Evolutionary conservation across 2,888 invertebrate genomes (phyloP).

Genomic region (Timema cristinae): DNA sequence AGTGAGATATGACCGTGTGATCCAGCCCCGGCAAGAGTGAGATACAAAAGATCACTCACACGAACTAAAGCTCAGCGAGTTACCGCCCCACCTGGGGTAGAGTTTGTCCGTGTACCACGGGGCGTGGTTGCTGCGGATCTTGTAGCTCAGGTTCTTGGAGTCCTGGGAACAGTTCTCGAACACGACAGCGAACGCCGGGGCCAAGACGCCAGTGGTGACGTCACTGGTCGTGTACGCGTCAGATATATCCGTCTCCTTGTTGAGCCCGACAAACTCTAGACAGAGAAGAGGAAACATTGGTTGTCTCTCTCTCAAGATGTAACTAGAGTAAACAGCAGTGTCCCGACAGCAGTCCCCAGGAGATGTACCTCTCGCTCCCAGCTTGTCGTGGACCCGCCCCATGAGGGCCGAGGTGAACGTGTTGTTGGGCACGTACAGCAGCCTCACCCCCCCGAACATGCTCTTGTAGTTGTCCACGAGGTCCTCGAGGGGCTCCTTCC

Average conservation of each 20-base stretch:
- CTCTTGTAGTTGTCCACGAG: too few species aligned
- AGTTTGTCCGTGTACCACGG: background rate
- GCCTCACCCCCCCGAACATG: too few species aligned
- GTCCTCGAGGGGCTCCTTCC: too few species aligned
- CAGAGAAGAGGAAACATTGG: too few species aligned
- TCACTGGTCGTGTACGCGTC: background rate
- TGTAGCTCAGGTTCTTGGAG: background rate
- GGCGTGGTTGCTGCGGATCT: slow-evolving; percentile 8
- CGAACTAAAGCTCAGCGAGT: too few species aligned
- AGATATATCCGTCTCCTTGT: background rate
- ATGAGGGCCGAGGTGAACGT: background rate
- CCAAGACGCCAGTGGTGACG: too few species aligned
- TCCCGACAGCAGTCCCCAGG: too few species aligned
- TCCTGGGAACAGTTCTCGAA: background rate
- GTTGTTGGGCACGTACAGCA: too few species aligned
- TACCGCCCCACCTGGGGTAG: background rate
- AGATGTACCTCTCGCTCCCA: background rate
- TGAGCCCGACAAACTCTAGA: background rate
- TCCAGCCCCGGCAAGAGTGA: too few species aligned
- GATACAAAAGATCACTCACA: too few species aligned
- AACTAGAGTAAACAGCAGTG: background rate
- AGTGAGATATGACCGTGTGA: too few species aligned
- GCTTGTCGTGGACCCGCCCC: background rate
- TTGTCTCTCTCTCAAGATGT: too few species aligned
- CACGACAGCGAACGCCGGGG: slow-evolving; percentile 4